Evolutionary conservation across 30 jellyfish, hydroid and myxozoan genomes (phyloP).

Genomic region (Rhopilema esculentum): DNA sequence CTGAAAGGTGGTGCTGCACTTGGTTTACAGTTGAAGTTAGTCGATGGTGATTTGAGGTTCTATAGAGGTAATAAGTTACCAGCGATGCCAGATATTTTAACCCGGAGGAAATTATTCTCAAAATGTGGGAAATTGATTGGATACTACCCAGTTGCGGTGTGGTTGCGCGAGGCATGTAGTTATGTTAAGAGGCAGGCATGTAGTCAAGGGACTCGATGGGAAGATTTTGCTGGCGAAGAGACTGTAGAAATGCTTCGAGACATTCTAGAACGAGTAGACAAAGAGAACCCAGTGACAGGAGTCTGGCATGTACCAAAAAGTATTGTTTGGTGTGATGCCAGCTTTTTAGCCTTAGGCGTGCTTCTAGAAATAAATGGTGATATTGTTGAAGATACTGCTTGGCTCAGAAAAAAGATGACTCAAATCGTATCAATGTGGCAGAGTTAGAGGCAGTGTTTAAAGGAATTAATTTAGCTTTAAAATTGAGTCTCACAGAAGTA

Average conservation of each 20-base stretch:
- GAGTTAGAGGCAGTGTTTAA: constrained; percentile 49
- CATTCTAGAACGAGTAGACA: background rate
- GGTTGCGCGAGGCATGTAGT: constrained; percentile 50
- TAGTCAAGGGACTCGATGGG: constrained; percentile 20
- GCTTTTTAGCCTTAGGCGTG: constrained; percentile 49
- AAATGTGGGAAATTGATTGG: constrained; percentile 43
- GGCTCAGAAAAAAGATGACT: constrained; percentile 49
- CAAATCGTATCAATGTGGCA: constrained; percentile 36
- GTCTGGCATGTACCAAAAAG: constrained; percentile 30
- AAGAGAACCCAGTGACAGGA: constrained; percentile 46
- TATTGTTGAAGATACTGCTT: constrained; percentile 58
- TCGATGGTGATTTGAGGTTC: constrained; percentile 16
- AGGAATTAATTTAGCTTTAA: constrained; percentile 33
- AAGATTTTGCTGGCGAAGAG: constrained; percentile 4
- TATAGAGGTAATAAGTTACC: constrained; percentile 14
- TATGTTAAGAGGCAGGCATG: constrained; percentile 18
- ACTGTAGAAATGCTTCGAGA: constrained; percentile 10
- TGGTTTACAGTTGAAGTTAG: constrained; percentile 29
- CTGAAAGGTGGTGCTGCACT: constrained; percentile 35
- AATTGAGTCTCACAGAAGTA: constrained; percentile 15
- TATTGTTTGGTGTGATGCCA: constrained; percentile 54
- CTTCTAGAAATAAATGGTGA: constrained; percentile 27
- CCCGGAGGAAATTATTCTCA: constrained; percentile 30
- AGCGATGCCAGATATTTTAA: constrained; percentile 2
- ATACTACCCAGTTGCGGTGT: constrained; percentile 56